These are phyloP conservation scores for Lates japonicus DNA, from an alignment of 2,797 vertebrate species.

Conservation along the genomic window DNA sequence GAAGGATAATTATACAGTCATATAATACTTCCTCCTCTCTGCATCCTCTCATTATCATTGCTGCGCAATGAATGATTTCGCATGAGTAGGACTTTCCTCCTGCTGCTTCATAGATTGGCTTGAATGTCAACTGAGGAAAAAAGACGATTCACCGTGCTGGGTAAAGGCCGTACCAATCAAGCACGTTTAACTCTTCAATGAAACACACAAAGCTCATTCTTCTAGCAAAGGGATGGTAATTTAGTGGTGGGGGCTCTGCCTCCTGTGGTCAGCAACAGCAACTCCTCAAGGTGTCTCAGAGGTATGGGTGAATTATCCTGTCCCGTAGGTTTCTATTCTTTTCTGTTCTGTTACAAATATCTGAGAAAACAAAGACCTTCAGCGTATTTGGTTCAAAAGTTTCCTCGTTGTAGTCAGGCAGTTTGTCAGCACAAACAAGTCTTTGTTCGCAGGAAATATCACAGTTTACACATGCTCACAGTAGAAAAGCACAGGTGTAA, in stretches of 20 bases:
- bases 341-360: slow-evolving; percentile 8
- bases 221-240: slow-evolving; percentile 41
- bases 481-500: slow-evolving; percentile 11
- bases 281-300: slow-evolving; percentile 65
- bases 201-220: slow-evolving; percentile 51
- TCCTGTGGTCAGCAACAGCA: slow-evolving; percentile 83
- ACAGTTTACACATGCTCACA: not conserved
- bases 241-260: slow-evolving; percentile 84
- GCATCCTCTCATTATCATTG: slow-evolving; percentile 60
- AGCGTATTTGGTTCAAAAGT: slow-evolving; percentile 3
- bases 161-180: slow-evolving; percentile 69
- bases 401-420: slow-evolving; percentile 20
- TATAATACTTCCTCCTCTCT: slow-evolving; percentile 75
- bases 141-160: slow-evolving; percentile 27
- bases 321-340: slow-evolving; percentile 30
- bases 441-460: slow-evolving; percentile 7
- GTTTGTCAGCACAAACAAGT: not conserved
- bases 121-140: slow-evolving; percentile 57
- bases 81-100: slow-evolving; percentile 63
- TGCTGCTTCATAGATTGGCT: slow-evolving; percentile 60
- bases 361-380: slow-evolving; percentile 30
- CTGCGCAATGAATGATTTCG: slow-evolving; percentile 60
- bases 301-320: slow-evolving; percentile 43
- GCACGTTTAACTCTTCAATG: slow-evolving; percentile 57
- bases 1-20: slow-evolving; percentile 77